These are phyloP conservation scores for Drosophila anomalata DNA, from an alignment of 2,888 invertebrate genomes.

Conservation along the genomic window DNA sequence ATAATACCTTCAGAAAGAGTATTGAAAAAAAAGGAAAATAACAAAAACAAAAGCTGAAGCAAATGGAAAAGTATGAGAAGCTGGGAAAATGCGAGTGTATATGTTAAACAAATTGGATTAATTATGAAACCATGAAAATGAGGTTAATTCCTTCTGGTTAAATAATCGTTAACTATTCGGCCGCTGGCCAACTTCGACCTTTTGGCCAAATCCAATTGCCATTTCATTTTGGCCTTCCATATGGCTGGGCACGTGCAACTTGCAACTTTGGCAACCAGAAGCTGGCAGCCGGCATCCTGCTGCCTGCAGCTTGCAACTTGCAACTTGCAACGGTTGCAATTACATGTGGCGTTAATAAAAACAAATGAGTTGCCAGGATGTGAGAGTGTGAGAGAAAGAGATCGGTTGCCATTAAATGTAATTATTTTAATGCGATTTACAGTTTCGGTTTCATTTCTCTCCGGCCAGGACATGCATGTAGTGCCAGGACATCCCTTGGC, in stretches of 20 bases:
- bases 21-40: background rate
- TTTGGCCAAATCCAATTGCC: constrained; percentile 17
- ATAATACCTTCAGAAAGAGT: background rate
- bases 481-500: background rate
- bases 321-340: constrained; percentile 52
- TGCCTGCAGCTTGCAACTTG: constrained; percentile 25
- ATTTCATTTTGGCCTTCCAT: constrained; percentile 24
- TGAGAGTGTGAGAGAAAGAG: constrained; percentile 17
- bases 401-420: constrained; percentile 77
- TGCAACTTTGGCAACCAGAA: constrained; percentile 15
- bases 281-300: constrained; percentile 21
- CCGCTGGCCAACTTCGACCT: constrained; percentile 8
- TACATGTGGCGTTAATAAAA: constrained; percentile 72
- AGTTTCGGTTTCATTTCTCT: constrained; percentile 52
- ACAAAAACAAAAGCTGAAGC: constrained; percentile 12
- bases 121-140: constrained; percentile 76
- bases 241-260: constrained; percentile 35
- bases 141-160: constrained; percentile 76
- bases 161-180: constrained; percentile 57
- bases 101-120: constrained; percentile 74
- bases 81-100: background rate
- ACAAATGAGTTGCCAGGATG: constrained; percentile 65
- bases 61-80: constrained; percentile 51
- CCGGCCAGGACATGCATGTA: constrained; percentile 6
- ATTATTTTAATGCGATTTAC: constrained; percentile 76